phyloP scores from a whole-genome alignment of 2,888 invertebrate genomes.

The Platynereis dumerilii region DNA sequence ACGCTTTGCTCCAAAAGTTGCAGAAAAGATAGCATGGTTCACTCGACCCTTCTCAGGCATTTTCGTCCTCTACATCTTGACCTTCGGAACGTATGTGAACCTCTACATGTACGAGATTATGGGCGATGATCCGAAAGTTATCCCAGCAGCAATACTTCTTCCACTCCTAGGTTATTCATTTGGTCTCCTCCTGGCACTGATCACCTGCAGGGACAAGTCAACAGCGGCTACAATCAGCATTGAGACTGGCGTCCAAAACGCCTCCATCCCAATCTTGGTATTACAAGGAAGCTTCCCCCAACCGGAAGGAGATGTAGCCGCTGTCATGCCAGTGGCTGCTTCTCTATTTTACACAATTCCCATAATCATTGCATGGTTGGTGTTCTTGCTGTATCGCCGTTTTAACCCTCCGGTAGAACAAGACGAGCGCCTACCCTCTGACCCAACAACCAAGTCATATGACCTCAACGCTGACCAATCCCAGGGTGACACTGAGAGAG shows the following conservation, averaged over 20 bases:
- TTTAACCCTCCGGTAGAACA: not conserved
- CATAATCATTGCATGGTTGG: conserved; percentile 20
- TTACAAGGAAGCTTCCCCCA: conserved; percentile 43
- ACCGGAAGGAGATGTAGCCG: conserved; percentile 48
- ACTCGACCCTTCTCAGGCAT: conserved; percentile 62
- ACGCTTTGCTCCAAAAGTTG: conserved; percentile 53
- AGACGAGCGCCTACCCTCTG: too few relatives aligned
- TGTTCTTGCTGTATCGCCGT: conserved; percentile 9
- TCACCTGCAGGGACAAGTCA: conserved; percentile 45
- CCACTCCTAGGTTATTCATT: conserved; percentile 64
- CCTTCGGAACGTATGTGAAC: conserved; percentile 64
- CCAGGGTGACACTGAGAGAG: too few relatives aligned
- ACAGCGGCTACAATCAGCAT: conserved; percentile 16
- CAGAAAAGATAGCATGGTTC: conserved; percentile 54
- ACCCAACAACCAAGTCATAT: too few relatives aligned
- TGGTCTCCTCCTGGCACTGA: conserved; percentile 63
- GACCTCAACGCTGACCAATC: too few relatives aligned
- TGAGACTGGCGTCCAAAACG: conserved; percentile 24
- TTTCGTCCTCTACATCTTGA: conserved; percentile 61
- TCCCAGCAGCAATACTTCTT: conserved; percentile 61
- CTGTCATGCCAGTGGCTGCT: conserved; percentile 33
- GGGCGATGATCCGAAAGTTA: conserved; percentile 55
- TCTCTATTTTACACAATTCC: conserved; percentile 55
- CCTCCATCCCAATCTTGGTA: conserved; percentile 21
- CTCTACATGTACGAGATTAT: conserved; percentile 61